Evolutionary conservation across 2,888 invertebrate genomes (phyloP).

Genomic region (Chironomus tentans): DNA sequence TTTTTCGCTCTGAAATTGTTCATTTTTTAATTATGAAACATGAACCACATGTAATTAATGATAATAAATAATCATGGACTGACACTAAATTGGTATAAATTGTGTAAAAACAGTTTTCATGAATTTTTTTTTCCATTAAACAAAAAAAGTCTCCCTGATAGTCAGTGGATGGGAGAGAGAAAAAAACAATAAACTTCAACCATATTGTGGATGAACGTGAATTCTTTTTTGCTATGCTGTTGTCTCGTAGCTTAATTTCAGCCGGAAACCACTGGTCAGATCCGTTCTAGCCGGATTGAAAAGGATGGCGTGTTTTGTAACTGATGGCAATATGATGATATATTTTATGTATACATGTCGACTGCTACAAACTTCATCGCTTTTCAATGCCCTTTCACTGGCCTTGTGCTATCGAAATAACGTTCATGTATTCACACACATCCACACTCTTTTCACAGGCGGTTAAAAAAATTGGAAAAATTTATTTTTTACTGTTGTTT

Average conservation of each 20-base stretch:
- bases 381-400: not conserved
- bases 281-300: not conserved
- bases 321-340: not conserved
- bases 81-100: constrained; percentile 23
- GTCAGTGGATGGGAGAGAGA: not conserved
- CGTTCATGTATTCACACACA: no score
- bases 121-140: not conserved
- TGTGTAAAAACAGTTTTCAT: not conserved
- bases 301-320: not conserved
- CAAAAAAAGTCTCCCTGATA: not conserved
- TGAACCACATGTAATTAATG: constrained; percentile 22
- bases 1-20: not conserved
- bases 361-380: no score
- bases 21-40: constrained; percentile 2
- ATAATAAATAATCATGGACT: constrained; percentile 26
- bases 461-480: no score
- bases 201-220: constrained; percentile 5
- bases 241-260: constrained; percentile 11
- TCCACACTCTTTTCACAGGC: no score
- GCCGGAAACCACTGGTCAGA: constrained; percentile 22
- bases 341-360: not conserved
- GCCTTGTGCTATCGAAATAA: no score
- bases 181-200: constrained; percentile 10
- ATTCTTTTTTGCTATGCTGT: not conserved
- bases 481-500: not conserved